phyloP scores from a whole-genome alignment of 2,797 vertebrate genomes.

The Mus spretus region DNA sequence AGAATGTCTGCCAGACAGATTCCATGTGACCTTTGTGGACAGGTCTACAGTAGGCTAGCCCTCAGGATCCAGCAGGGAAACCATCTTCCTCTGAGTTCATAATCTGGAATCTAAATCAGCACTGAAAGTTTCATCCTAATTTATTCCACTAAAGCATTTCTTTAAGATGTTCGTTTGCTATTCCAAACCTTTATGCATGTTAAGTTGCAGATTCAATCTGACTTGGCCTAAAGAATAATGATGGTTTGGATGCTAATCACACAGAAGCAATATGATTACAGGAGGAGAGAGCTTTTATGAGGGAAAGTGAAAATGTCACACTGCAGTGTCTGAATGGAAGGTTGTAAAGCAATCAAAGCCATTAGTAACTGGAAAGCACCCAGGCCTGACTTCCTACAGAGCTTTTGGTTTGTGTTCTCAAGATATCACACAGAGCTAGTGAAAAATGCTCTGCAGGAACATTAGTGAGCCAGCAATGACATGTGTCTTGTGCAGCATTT shows the following conservation, averaged over 20 bases:
- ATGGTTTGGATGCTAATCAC: constrained; percentile 41
- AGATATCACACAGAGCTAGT: constrained; percentile 58
- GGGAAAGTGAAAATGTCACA: constrained; percentile 52
- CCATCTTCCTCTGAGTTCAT: constrained; percentile 17
- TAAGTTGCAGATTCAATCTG: constrained; percentile 58
- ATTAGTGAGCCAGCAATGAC: constrained; percentile 34
- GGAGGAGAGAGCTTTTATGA: constrained; percentile 50
- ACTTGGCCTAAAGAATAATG: constrained; percentile 62
- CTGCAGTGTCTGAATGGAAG: constrained; percentile 50
- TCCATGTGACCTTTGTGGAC: not conserved
- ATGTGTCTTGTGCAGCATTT: constrained; percentile 48
- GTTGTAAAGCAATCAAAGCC: constrained; percentile 72
- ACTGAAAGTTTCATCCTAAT: constrained; percentile 32
- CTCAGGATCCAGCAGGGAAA: constrained; percentile 13
- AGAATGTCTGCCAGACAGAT: constrained; percentile 17
- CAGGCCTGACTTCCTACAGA: constrained; percentile 31
- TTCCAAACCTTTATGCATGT: not conserved
- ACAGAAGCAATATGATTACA: constrained; percentile 61
- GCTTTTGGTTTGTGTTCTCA: constrained; percentile 59
- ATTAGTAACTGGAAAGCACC: constrained; percentile 65
- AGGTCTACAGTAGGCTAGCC: constrained; percentile 35
- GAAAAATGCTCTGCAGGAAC: constrained; percentile 51
- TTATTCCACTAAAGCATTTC: constrained; percentile 50
- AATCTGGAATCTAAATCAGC: constrained; percentile 53
- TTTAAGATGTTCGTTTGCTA: constrained; percentile 47